These are phyloP conservation scores for Nesidiocoris tenuis DNA, from an alignment of 2,888 invertebrate genomes.

Conservation along the genomic window DNA sequence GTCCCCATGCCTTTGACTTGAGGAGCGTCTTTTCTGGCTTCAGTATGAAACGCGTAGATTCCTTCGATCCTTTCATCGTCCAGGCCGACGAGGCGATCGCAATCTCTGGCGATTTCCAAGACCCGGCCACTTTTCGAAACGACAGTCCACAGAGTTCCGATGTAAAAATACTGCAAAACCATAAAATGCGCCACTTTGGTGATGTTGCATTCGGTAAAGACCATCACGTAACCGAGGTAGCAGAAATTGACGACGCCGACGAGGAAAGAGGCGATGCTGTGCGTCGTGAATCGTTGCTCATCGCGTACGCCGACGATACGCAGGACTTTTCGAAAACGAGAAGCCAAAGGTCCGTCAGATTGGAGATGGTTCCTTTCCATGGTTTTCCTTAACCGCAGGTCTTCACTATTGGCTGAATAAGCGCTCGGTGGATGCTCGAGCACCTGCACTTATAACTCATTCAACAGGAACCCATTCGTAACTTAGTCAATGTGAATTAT, in stretches of 20 bases:
- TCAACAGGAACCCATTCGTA: too few species aligned
- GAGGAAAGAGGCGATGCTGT: slow-evolving; percentile 5
- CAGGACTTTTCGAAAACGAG: not conserved
- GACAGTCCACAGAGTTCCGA: slow-evolving; percentile 22
- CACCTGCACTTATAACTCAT: too few species aligned
- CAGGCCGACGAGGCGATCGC: slow-evolving; percentile 7
- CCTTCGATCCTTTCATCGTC: not conserved
- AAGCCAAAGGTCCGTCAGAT: slow-evolving; percentile 5
- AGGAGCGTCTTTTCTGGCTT: not conserved
- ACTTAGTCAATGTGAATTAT: too few species aligned
- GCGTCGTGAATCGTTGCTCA: slow-evolving; percentile 7
- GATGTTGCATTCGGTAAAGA: slow-evolving; percentile 27
- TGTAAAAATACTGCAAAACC: slow-evolving; percentile 13
- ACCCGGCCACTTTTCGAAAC: slow-evolving; percentile 5
- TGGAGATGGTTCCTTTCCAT: too few species aligned
- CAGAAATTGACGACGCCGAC: slow-evolving; percentile 1
- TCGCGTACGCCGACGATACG: slow-evolving; percentile 11
- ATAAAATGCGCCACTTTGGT: slow-evolving; percentile 30
- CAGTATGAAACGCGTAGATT: not conserved
- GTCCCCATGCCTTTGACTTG: not conserved
- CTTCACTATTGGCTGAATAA: too few species aligned
- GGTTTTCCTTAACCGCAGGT: too few species aligned
- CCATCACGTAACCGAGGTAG: slow-evolving; percentile 5
- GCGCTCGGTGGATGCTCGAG: too few species aligned
- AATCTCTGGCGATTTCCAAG: slow-evolving; percentile 4